Percentiles rank a stretch among this genome's conserved stretches.
These are phyloP conservation scores for Procambarus virginalis DNA, from an alignment of 1,140 invertebrate species.

Conservation along the genomic window DNA sequence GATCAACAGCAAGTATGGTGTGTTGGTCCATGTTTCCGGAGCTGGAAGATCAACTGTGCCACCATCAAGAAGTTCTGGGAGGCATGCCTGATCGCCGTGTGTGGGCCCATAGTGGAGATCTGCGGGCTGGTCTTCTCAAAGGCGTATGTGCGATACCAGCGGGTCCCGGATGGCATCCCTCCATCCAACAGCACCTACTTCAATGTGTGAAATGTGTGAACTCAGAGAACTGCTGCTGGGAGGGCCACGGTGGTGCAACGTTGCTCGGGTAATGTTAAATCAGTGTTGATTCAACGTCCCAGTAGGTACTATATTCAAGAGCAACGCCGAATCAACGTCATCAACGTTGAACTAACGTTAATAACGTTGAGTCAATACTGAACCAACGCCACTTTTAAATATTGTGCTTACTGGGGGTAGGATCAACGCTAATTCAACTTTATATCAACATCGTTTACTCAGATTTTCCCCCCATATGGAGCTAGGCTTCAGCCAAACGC, in stretches of 20 bases:
- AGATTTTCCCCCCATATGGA: no score
- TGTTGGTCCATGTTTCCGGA: slow-evolving; percentile 79
- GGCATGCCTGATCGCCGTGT: slow-evolving; percentile 78
- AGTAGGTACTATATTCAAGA: not conserved
- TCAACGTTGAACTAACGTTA: not conserved
- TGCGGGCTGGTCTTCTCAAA: slow-evolving; percentile 80
- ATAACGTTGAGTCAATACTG: no score
- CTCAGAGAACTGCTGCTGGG: not conserved
- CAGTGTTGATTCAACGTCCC: not conserved
- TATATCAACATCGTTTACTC: no score
- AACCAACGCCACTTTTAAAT: no score
- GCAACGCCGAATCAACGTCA: not conserved
- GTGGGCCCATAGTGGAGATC: slow-evolving; percentile 80
- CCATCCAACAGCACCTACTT: slow-evolving; percentile 45
- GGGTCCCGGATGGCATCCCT: slow-evolving; percentile 73
- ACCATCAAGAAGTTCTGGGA: slow-evolving; percentile 72
- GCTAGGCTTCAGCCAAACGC: no score
- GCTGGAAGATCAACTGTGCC: slow-evolving; percentile 81
- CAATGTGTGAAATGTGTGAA: slow-evolving; percentile 32
- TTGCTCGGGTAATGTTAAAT: not conserved
- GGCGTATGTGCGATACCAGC: slow-evolving; percentile 79
- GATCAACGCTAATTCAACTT: no score
- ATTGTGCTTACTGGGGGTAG: no score
- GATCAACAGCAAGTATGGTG: slow-evolving; percentile 84
- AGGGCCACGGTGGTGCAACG: not conserved